phyloP scores from a whole-genome alignment of 2,888 invertebrate species.

The Hirtodrosophila trivittata region DNA sequence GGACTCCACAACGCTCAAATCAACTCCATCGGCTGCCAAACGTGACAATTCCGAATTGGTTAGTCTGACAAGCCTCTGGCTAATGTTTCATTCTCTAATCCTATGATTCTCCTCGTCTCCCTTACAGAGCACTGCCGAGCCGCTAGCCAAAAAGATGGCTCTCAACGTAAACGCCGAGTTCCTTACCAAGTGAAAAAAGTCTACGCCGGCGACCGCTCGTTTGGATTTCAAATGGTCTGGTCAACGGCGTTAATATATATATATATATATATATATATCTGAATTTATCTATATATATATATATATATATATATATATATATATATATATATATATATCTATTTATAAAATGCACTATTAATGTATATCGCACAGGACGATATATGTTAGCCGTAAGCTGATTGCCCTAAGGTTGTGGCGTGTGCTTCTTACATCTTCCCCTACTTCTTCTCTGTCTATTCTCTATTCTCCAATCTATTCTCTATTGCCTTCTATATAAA shows the following conservation, averaged over 20 bases:
- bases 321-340: slow-evolving; percentile 8
- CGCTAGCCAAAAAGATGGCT: slow-evolving; percentile 62
- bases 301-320: slow-evolving; percentile 3
- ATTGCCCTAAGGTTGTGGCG: slow-evolving; percentile 33
- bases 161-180: slow-evolving; percentile 44
- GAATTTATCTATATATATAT: too few relatives aligned
- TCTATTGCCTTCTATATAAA: too few relatives aligned
- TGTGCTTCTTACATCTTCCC: slow-evolving; percentile 25
- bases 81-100: too few relatives aligned
- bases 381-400: slow-evolving; percentile 19
- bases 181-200: slow-evolving; percentile 55
- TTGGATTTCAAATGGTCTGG: too few relatives aligned
- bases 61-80: slow-evolving; percentile 3
- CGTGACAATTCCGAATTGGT: slow-evolving; percentile 48
- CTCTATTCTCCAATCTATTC: not conserved
- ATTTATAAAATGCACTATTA: slow-evolving; percentile 3
- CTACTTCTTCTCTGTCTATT: slow-evolving; percentile 14
- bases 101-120: not conserved
- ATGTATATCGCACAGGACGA: slow-evolving; percentile 4
- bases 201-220: too few relatives aligned
- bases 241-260: slow-evolving; percentile 11
- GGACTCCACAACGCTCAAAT: slow-evolving; percentile 42
- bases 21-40: slow-evolving; percentile 18
- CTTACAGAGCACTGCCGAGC: slow-evolving; percentile 53
- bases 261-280: slow-evolving; percentile 6